phyloP scores from a whole-genome alignment of 2,113 vertebrate species.

The Oncorhynchus clarkii region DNA sequence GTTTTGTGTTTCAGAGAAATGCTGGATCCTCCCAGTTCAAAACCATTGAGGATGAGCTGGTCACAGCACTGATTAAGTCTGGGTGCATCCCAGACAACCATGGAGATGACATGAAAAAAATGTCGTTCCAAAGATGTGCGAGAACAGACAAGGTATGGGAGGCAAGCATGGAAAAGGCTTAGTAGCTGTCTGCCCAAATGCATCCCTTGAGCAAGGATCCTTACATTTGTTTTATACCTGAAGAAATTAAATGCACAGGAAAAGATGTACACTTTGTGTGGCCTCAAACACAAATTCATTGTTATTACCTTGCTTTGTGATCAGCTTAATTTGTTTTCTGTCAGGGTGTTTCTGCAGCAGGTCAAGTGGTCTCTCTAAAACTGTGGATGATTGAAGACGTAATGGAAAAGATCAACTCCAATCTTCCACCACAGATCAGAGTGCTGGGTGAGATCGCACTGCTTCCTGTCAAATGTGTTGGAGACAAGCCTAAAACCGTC shows the following conservation, averaged over 20 bases:
- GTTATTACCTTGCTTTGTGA: constrained; percentile 6
- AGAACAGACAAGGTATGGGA: constrained; percentile 89
- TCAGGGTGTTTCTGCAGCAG: constrained; percentile 94
- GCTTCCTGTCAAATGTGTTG: no score
- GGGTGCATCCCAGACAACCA: constrained; percentile 94
- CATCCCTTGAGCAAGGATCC: background rate
- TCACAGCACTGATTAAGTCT: constrained; percentile 83
- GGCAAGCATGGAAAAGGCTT: background rate
- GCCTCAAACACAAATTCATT: background rate
- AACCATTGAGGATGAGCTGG: constrained; percentile 95
- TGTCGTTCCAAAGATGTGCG: constrained; percentile 97
- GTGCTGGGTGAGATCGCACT: constrained; percentile 80
- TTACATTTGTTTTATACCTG: background rate
- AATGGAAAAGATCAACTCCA: constrained; percentile 85
- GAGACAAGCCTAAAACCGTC: no score
- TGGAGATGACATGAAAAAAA: constrained; percentile 92
- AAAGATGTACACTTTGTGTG: background rate
- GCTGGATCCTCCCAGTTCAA: constrained; percentile 83
- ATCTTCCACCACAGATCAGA: constrained; percentile 88
- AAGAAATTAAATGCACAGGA: no score
- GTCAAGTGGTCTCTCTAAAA: constrained; percentile 95
- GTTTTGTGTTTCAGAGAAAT: constrained; percentile 78
- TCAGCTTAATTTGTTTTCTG: constrained; percentile 7
- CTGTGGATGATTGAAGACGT: constrained; percentile 88
- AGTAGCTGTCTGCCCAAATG: no score